A percentile compares a stretch with the other conserved stretches of the same genome.
These are phyloP conservation scores for Patella depressa DNA, from an alignment of 2,888 invertebrate genomes.

Conservation along the genomic window DNA sequence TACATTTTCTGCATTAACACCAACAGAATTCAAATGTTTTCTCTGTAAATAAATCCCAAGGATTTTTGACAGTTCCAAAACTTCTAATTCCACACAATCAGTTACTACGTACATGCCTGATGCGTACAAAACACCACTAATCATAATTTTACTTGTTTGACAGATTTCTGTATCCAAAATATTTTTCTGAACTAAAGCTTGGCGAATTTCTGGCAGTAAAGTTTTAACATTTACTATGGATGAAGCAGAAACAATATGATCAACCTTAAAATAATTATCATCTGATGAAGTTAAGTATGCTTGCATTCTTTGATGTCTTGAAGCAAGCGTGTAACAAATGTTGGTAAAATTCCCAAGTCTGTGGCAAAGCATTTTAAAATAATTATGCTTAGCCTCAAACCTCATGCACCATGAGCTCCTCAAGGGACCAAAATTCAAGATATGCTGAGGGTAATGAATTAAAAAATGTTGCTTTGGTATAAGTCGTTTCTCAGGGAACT, in stretches of 20 bases:
- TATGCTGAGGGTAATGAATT: constrained; percentile 33
- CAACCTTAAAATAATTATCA: background rate
- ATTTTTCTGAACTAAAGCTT: background rate
- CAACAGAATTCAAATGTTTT: background rate
- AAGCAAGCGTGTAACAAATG: constrained; percentile 20
- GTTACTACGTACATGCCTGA: constrained; percentile 6
- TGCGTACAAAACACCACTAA: constrained; percentile 5
- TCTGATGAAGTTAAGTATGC: constrained; percentile 1
- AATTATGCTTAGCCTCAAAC: constrained; percentile 35
- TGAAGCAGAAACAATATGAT: background rate
- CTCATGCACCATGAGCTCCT: constrained; percentile 30
- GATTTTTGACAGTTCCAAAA: background rate
- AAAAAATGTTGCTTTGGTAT: constrained; percentile 36
- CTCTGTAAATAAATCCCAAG: background rate
- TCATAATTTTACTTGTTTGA: constrained; percentile 3
- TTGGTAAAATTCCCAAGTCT: constrained; percentile 29
- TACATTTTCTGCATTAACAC: background rate
- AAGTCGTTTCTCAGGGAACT: constrained; percentile 21
- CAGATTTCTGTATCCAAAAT: constrained; percentile 1
- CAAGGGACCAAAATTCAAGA: constrained; percentile 31
- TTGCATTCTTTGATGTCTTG: constrained; percentile 26
- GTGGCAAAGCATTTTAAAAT: constrained; percentile 29
- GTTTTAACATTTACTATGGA: background rate
- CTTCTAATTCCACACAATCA: background rate
- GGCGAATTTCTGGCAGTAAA: background rate